These are phyloP conservation scores for Micromussa lordhowensis DNA, from an alignment of 92 coral and sea anemone genomes.

Conservation along the genomic window DNA sequence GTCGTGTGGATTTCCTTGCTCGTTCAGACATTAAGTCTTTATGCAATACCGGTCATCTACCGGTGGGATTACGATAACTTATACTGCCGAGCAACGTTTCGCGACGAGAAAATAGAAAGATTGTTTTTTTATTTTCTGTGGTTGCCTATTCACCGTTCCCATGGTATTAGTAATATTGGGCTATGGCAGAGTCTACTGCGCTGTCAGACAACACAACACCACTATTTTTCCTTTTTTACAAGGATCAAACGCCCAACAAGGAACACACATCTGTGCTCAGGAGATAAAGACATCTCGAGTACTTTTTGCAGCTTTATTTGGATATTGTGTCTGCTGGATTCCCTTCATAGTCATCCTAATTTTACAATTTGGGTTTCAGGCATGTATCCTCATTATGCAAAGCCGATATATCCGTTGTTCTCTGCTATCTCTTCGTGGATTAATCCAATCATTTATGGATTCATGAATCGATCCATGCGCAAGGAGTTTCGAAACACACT, in stretches of 20 bases:
- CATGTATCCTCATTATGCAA: neutral
- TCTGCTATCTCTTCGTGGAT: conserved; percentile 1
- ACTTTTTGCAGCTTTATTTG: conserved; percentile 1
- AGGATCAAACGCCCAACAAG: neutral
- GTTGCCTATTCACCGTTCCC: neutral
- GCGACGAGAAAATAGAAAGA: neutral
- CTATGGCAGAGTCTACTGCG: neutral
- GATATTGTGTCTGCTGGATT: conserved; percentile 3
- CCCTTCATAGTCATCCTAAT: neutral
- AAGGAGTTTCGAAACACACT: neutral
- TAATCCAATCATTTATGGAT: neutral
- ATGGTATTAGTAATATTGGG: neutral
- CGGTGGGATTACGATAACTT: neutral
- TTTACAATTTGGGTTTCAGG: neutral
- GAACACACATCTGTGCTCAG: neutral
- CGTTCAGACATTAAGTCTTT: neutral
- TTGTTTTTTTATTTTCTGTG: neutral
- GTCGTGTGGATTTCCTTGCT: neutral
- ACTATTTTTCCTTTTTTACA: neutral
- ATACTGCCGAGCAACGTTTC: neutral
- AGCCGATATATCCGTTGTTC: neutral
- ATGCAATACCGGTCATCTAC: neutral
- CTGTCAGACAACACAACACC: neutral
- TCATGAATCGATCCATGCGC: neutral
- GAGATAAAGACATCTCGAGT: neutral